Evolutionary conservation across 2,113 vertebrate species (phyloP).

Genomic region (Muntiacus reevesi): DNA sequence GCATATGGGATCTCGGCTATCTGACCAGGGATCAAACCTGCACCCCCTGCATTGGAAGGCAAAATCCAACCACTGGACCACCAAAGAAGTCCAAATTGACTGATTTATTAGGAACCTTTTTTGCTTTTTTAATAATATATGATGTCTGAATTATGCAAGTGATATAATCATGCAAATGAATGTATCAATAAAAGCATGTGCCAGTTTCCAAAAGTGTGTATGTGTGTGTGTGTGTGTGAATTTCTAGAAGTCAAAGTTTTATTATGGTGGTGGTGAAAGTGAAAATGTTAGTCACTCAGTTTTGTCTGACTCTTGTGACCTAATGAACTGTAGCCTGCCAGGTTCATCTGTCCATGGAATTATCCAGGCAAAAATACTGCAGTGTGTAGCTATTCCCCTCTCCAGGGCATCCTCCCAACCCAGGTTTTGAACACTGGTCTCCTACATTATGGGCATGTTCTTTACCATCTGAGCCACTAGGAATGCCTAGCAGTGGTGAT

Average conservation of each 20-base stretch:
- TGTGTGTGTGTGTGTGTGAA: not conserved
- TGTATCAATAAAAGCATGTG: not conserved
- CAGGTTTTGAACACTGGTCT: not conserved
- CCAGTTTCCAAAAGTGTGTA: not conserved
- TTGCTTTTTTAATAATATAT: not conserved
- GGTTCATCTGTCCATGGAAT: not conserved
- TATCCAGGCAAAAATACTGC: not conserved
- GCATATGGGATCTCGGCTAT: not conserved
- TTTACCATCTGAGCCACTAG: not conserved
- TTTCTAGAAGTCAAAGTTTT: not conserved
- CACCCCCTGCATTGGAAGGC: not conserved
- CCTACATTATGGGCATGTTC: not conserved
- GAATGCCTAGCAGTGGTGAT: rapidly evolving
- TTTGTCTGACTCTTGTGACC: not conserved
- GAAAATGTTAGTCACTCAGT: not conserved
- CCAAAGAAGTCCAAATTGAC: not conserved
- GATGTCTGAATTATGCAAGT: not conserved
- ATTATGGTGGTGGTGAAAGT: not conserved
- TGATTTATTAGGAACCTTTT: not conserved
- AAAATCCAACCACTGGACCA: not conserved
- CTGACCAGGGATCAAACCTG: not conserved
- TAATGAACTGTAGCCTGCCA: not conserved
- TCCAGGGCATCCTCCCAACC: not conserved
- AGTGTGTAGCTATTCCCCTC: not conserved
- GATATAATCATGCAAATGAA: not conserved